These are phyloP conservation scores for Pluvianellus socialis DNA, from an alignment of 2,113 vertebrate species.

Conservation along the genomic window DNA sequence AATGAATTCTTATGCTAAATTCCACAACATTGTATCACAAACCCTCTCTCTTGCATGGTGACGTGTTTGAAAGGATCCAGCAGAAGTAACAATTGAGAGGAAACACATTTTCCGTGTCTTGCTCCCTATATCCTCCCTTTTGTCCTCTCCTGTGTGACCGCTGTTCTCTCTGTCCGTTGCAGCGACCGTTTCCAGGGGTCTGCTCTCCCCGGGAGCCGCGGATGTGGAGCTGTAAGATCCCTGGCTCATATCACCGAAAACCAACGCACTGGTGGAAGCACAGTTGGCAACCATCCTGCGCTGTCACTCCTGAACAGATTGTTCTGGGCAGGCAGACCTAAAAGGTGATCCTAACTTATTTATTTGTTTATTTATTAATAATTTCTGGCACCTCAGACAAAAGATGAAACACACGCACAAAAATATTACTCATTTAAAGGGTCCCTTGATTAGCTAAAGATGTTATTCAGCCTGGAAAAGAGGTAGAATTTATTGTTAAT, in stretches of 20 bases:
- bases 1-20: background rate
- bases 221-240: background rate
- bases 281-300: background rate
- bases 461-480: background rate
- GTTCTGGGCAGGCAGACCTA: background rate
- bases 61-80: background rate
- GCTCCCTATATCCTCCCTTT: background rate
- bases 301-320: background rate
- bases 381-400: background rate
- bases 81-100: background rate
- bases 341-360: background rate
- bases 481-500: background rate
- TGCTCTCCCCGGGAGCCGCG: background rate
- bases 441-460: background rate
- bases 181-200: background rate
- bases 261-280: background rate
- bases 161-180: background rate
- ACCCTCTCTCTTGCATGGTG: background rate
- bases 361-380: background rate
- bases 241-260: rapidly evolving
- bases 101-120: background rate
- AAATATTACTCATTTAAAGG: background rate
- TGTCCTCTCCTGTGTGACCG: background rate
- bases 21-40: background rate
- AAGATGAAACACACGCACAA: background rate